Conservation (phyloP, 2,888 invertebrate genomes). For the Gasteruption jaculator region DNA sequence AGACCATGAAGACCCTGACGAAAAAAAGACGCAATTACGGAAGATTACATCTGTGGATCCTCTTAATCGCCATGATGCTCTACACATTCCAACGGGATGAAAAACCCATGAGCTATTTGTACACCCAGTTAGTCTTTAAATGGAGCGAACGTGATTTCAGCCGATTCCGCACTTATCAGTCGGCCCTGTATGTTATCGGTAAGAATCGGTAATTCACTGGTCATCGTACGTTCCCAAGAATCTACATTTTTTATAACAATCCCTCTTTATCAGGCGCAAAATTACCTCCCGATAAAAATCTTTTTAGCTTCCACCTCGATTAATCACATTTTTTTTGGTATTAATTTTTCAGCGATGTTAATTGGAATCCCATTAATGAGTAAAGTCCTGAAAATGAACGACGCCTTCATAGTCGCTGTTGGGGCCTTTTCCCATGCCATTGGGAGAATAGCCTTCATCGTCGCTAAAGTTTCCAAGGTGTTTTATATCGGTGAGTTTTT, state of each 20-base stretch:
- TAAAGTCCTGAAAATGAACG: conserved; percentile 62
- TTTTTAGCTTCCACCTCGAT: conserved; percentile 16
- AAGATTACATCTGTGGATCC: conserved; percentile 62
- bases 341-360: conserved; percentile 59
- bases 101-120: conserved; percentile 69
- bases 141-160: conserved; percentile 71
- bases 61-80: conserved; percentile 71
- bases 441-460: conserved; percentile 66
- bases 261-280: too few species aligned
- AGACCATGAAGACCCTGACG: conserved; percentile 61
- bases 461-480: conserved; percentile 55
- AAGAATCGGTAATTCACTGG: conserved; percentile 24
- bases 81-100: conserved; percentile 85
- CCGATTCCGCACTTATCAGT: conserved; percentile 70
- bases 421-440: conserved; percentile 67
- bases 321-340: too few species aligned
- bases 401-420: conserved; percentile 68
- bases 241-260: not conserved
- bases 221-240: too few species aligned
- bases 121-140: conserved; percentile 66
- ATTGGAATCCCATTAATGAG: conserved; percentile 70
- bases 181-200: conserved; percentile 65
- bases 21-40: conserved; percentile 59
- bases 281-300: too few species aligned
- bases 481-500: conserved; percentile 63